phyloP scores from a whole-genome alignment of 2,888 invertebrate genomes.

The Seladonia tumulorum region DNA sequence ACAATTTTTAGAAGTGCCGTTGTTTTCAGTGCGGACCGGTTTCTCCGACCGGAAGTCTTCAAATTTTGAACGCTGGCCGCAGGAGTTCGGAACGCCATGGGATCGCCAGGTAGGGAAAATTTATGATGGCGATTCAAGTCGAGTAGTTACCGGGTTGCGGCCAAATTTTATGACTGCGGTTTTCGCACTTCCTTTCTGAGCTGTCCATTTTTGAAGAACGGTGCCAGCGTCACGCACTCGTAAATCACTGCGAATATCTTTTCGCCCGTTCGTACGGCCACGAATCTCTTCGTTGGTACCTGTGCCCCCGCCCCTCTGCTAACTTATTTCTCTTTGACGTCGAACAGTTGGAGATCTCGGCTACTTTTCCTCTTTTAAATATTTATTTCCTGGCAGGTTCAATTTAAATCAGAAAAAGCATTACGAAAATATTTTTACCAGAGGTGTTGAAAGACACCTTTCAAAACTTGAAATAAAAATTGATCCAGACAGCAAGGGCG shows the following conservation, averaged over 20 bases:
- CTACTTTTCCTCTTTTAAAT: neutral
- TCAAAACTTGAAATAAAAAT: no score
- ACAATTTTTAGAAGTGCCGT: neutral
- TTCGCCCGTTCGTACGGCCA: neutral
- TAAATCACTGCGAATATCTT: conserved; percentile 55
- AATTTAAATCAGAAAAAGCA: no score
- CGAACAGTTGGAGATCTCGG: neutral
- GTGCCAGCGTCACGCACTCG: conserved; percentile 41
- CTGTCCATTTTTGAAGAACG: conserved; percentile 66
- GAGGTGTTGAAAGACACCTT: no score
- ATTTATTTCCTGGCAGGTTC: no score
- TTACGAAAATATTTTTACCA: no score
- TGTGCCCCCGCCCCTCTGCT: neutral
- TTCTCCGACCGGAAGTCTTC: conserved; percentile 1
- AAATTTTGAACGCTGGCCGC: conserved; percentile 19
- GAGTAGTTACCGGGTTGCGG: conserved; percentile 61
- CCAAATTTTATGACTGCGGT: conserved; percentile 69
- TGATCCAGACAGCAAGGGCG: no score
- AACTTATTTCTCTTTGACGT: no score
- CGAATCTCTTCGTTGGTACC: neutral
- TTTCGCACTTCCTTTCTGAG: conserved; percentile 70
- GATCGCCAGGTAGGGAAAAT: conserved; percentile 43
- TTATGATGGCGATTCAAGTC: conserved; percentile 32
- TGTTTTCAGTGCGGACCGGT: neutral
- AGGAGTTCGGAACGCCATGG: neutral